These are phyloP conservation scores for Coreoperca whiteheadi DNA, from an alignment of 2,113 vertebrate species.

Conservation along the genomic window DNA sequence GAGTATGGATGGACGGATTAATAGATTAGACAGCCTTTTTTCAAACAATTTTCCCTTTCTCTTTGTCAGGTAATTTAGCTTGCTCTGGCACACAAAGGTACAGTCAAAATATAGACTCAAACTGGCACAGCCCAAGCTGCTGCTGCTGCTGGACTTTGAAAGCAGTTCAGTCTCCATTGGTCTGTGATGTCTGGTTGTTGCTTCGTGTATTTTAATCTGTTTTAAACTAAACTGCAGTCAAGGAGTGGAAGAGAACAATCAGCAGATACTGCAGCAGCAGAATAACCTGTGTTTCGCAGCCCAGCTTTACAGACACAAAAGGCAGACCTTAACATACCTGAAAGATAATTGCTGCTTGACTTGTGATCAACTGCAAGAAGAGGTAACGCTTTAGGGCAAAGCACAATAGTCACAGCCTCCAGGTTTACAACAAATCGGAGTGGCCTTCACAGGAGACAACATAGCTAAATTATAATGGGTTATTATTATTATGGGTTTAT, in stretches of 20 bases:
- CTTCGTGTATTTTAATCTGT: constrained; percentile 17
- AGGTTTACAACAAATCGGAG: constrained; percentile 46
- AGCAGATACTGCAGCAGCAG: constrained; percentile 56
- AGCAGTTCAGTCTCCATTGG: constrained; percentile 61
- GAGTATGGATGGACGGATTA: constrained; percentile 37
- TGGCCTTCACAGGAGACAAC: constrained; percentile 51
- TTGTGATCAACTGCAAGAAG: constrained; percentile 84
- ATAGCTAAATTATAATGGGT: background rate
- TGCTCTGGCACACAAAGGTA: background rate
- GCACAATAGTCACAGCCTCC: constrained; percentile 63
- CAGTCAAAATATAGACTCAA: constrained; percentile 23
- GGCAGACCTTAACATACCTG: constrained; percentile 82
- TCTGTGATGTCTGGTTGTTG: constrained; percentile 31
- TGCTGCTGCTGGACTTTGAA: constrained; percentile 50
- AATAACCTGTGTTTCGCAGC: constrained; percentile 55
- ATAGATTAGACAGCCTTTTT: constrained; percentile 34
- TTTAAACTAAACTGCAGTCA: constrained; percentile 62
- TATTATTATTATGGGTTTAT: background rate
- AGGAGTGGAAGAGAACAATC: constrained; percentile 63
- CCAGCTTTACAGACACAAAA: constrained; percentile 63
- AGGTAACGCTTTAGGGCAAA: constrained; percentile 79
- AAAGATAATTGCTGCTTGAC: constrained; percentile 76
- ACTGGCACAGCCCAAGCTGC: constrained; percentile 57
- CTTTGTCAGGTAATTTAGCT: background rate
- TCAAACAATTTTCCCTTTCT: constrained; percentile 13